Base-by-base conservation (phyloP, 2,113 vertebrate species). In the Nycticryphes semicollaris region DNA sequence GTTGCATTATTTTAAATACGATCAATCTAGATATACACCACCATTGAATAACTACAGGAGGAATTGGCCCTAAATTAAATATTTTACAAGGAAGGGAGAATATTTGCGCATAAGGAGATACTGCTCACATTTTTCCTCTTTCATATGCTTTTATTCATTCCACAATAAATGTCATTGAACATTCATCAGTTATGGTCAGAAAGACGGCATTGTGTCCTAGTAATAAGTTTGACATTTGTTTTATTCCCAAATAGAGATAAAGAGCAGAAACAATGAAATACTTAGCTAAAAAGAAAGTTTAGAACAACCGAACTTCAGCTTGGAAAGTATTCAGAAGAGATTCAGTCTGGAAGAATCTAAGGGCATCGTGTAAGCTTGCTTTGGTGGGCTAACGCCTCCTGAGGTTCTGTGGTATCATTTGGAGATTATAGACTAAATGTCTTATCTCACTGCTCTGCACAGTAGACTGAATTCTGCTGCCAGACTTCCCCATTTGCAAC, bases 151-250 rank as follows among this genome's bases (percentile, higher is more conserved):
- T 28, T 54, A 33, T 48, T 75, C 30, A 87, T 72, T 84, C 37
- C 60, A 60, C 39, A 76, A 45, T 53, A 90, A 94, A 89, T 73
- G 18, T 47, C 68, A 80, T n/a, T 90, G 64, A 84, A 70, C 20
- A 17, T 84, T 86, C 45, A 81, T 68, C 31, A 64, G 19, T 70
- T 88, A n/a, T 10, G 69, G 59, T 63, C 17, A 89, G 78, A 93
- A 82, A 81, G 67, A 82, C 43, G 31, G 10, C 39, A 54, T 86
- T 63, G 27, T 50, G 22, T 77, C 35, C 27, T 63, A 6, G 47
- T 54, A 92, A 89, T 66, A 93, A 74, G 30, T 90, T 66, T 69
- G 76, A 90, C 43, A 45, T 94, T 74, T 77, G 25, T 72, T 93
- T 90, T 70, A 45, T 20, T 86, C 20, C 47, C 51, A 50, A 92